Evolutionary conservation across 2,113 vertebrate species (phyloP).

Genomic region (Aspidoscelis tigris): DNA sequence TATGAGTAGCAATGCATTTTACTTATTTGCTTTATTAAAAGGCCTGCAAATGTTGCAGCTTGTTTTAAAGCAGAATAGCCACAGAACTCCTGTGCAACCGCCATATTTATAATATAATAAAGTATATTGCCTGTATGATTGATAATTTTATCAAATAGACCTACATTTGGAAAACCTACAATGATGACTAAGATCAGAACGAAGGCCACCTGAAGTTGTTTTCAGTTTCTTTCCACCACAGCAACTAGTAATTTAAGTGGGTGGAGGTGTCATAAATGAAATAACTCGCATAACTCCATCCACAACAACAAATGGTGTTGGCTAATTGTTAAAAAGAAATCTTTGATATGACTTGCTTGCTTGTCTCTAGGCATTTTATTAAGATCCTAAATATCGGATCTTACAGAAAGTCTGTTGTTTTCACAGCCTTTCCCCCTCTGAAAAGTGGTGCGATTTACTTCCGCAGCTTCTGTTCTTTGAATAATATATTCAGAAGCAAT

Average conservation of each 20-base stretch:
- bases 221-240: slow-evolving; percentile 16
- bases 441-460: neutral
- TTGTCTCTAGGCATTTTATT: neutral
- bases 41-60: slow-evolving; percentile 16
- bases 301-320: neutral
- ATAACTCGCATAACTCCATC: slow-evolving; percentile 36
- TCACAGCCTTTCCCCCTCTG: neutral
- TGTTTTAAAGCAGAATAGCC: slow-evolving; percentile 1
- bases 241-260: slow-evolving; percentile 28
- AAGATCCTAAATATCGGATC: neutral
- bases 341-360: slow-evolving; percentile 27
- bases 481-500: neutral
- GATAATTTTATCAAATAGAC: neutral
- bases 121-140: neutral
- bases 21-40: neutral
- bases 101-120: neutral
- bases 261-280: neutral
- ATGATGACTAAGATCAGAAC: slow-evolving; percentile 12
- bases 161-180: neutral
- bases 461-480: neutral
- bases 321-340: slow-evolving; percentile 36
- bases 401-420: neutral
- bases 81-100: slow-evolving; percentile 32
- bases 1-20: slow-evolving; percentile 42
- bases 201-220: slow-evolving; percentile 34